Base-by-base conservation (phyloP, 2,888 invertebrate species). In the Scotopteryx bipunctaria region DNA sequence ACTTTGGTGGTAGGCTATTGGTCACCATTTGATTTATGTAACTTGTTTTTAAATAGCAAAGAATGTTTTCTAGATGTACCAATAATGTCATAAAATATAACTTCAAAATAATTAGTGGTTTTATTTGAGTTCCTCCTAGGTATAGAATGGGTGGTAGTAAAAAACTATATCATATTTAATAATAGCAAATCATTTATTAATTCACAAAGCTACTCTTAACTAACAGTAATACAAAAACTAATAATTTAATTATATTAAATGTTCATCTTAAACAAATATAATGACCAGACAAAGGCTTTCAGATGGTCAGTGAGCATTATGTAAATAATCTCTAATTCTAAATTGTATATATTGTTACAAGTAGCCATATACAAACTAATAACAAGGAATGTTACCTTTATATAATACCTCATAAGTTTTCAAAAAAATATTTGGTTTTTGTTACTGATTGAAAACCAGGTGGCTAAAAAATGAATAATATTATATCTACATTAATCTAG, bases 1-100 rank as follows among this genome's bases (percentile, higher is more conserved):
- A 66, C 66, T 51, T 59, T 63, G 69, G 71, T 69, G 66, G 59
- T 61, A 63, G 69, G 63, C 52, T 57, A 43, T 47, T 14, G 47
- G 27, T 50, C 55, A 60, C 55, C 37, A 47, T 57, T 15, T 43
- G 45, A 44, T 43, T 38, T 62, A 46, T 51, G 50, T 45, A 44
- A 58, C 42, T 38, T 43, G 16, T 51, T 36, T 54, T 21, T 55
- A 61, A 56, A 50, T 56, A 55, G 55, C 43, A 42, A 64, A 62
- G 59, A 57, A 55, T 59, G 61, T 50, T 62, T 66, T 64, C 59
- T 69, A 67, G 63, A 43, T 71, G 54, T 70, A 49, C 5, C 35
- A 17, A 16, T 19, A 33, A 43, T 53, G 32, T 45, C 43, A 32
- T 49, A 53, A 47, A 53, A 37, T 47, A 48, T 32, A 49, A 46